Evolutionary conservation across 2,888 invertebrate genomes (phyloP).

Genomic region (Napeogenes inachia): DNA sequence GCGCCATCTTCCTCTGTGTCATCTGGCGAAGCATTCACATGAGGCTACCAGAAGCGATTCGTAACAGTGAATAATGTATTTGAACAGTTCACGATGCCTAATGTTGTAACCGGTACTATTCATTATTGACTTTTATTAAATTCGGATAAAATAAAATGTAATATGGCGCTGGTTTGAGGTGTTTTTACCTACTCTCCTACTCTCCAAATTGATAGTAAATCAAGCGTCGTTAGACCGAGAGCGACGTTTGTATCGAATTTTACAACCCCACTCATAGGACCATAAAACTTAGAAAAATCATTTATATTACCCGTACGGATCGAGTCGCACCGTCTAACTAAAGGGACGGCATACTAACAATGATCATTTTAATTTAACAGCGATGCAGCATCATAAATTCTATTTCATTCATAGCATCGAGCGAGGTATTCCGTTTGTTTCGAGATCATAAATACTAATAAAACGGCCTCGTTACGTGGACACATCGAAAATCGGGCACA

Average conservation of each 20-base stretch:
- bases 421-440: conserved; percentile 48
- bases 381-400: conserved; percentile 48
- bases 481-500: conserved; percentile 76
- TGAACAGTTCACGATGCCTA: conserved; percentile 58
- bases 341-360: conserved; percentile 31
- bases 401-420: conserved; percentile 32
- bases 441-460: conserved; percentile 75
- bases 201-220: conserved; percentile 70
- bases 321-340: conserved; percentile 38
- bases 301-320: conserved; percentile 54
- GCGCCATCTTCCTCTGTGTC: conserved; percentile 51
- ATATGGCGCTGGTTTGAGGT: conserved; percentile 40
- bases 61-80: conserved; percentile 73
- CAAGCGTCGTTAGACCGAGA: conserved; percentile 62
- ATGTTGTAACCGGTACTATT: conserved; percentile 41
- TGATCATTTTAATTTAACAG: conserved; percentile 48
- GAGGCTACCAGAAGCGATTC: conserved; percentile 70
- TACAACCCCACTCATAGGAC: conserved; percentile 59
- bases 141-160: conserved; percentile 11
- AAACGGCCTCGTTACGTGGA: conserved; percentile 73
- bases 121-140: conserved; percentile 31
- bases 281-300: conserved; percentile 73
- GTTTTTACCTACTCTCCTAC: conserved; percentile 57
- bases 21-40: conserved; percentile 68
- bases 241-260: conserved; percentile 69